Conservation (phyloP, 2,797 vertebrate species). For the Coreius guichenoti region DNA sequence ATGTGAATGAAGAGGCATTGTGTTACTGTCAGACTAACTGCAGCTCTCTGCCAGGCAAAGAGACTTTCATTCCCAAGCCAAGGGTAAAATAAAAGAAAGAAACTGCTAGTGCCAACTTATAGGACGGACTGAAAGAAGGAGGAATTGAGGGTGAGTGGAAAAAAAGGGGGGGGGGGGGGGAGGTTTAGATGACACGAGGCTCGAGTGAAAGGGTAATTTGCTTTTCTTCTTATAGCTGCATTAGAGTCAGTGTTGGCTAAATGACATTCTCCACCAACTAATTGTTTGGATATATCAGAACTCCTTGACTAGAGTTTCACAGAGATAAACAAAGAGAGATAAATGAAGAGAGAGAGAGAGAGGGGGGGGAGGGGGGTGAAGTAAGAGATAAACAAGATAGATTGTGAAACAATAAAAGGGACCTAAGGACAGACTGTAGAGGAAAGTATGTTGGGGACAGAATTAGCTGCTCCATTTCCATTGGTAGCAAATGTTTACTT, state of each 20-base stretch:
- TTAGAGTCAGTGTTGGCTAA: constrained; percentile 49
- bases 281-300: constrained; percentile 57
- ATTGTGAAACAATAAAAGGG: constrained; percentile 29
- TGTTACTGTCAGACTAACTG: constrained; percentile 58
- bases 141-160: background rate
- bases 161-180: background rate
- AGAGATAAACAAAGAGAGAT: constrained; percentile 35
- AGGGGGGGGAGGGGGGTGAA: constrained; percentile 6
- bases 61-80: constrained; percentile 45
- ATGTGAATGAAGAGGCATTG: constrained; percentile 55
- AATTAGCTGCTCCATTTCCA: constrained; percentile 36
- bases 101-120: constrained; percentile 1
- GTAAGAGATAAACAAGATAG: constrained; percentile 43
- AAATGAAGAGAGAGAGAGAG: background rate
- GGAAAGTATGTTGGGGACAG: constrained; percentile 18
- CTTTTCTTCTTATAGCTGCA: constrained; percentile 54
- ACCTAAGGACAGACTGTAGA: constrained; percentile 1
- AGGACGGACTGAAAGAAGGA: constrained; percentile 5
- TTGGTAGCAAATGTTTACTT: constrained; percentile 24
- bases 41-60: constrained; percentile 53
- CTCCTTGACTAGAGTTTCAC: constrained; percentile 17
- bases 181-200: constrained; percentile 30
- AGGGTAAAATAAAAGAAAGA: constrained; percentile 6
- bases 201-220: constrained; percentile 51
- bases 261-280: constrained; percentile 49